These are phyloP conservation scores for Charadrius vociferus DNA, from an alignment of 2,113 vertebrate genomes.

Conservation along the genomic window DNA sequence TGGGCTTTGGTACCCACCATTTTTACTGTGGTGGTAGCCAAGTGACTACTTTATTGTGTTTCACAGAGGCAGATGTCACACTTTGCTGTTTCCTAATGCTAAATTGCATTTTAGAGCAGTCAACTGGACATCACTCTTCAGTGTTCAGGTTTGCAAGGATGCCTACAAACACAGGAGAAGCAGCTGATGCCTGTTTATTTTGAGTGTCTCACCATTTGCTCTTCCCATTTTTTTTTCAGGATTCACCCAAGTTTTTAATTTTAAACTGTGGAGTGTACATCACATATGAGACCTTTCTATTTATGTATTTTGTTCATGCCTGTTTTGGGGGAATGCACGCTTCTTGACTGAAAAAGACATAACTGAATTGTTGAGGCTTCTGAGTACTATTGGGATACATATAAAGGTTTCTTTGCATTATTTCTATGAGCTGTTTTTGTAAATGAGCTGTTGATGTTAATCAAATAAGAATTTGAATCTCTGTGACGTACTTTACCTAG, in stretches of 20 bases:
- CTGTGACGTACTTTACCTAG: neutral
- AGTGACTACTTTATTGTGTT: neutral
- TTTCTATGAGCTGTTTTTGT: neutral
- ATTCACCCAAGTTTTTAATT: neutral
- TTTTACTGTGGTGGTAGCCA: neutral
- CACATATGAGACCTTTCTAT: neutral
- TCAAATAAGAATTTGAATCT: neutral
- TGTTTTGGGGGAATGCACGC: rapidly evolving
- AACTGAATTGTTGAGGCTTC: neutral
- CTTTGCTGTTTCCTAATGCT: neutral
- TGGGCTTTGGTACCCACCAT: neutral
- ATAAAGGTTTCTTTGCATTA: neutral
- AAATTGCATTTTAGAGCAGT: neutral
- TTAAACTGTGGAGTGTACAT: neutral
- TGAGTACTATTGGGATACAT: neutral
- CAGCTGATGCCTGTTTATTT: neutral
- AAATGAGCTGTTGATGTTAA: neutral
- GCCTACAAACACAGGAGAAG: neutral
- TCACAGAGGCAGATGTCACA: neutral
- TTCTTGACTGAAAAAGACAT: neutral
- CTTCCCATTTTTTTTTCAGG: neutral
- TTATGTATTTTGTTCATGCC: neutral
- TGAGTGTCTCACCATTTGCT: neutral
- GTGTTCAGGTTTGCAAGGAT: neutral
- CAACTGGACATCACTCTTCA: neutral